Evolutionary conservation across 1,140 invertebrate species (phyloP).

Genomic region (Pseudomyrmex cubaensis): DNA sequence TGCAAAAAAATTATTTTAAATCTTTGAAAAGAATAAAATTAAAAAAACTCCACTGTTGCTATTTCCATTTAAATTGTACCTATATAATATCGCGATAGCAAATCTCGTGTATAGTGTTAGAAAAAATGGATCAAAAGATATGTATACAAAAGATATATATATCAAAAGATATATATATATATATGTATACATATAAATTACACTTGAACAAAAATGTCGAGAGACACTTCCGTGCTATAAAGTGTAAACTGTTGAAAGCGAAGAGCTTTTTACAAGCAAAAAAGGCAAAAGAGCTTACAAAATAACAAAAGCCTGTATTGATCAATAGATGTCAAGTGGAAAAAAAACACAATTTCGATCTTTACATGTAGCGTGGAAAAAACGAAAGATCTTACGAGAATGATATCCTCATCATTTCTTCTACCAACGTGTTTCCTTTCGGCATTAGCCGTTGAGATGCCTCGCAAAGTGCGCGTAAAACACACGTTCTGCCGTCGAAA

Average conservation of each 20-base stretch:
- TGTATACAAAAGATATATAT: not conserved
- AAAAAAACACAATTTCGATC: constrained; percentile 10
- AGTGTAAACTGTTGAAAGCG: constrained; percentile 22
- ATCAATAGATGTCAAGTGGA: constrained; percentile 9
- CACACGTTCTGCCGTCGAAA: constrained; percentile 88
- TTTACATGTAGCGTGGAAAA: not conserved
- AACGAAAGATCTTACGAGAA: constrained; percentile 87
- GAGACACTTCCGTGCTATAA: not conserved
- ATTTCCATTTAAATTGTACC: not conserved
- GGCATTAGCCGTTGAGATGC: constrained; percentile 88
- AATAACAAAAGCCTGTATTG: constrained; percentile 11
- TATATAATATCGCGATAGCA: not conserved
- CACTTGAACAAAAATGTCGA: constrained; percentile 14
- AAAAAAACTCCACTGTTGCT: no score
- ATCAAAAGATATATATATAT: not conserved
- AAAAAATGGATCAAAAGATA: constrained; percentile 1
- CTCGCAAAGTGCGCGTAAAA: constrained; percentile 90
- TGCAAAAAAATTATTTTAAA: not conserved
- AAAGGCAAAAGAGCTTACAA: not conserved
- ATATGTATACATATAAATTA: not conserved
- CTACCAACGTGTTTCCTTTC: constrained; percentile 88
- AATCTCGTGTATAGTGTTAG: not conserved
- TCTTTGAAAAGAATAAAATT: no score
- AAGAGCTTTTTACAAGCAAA: constrained; percentile 1
- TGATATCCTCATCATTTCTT: constrained; percentile 90